Base-by-base conservation (phyloP, 35 echinoderm and acorn worm genomes). In the Hemicentrotus pulcherrimus region DNA sequence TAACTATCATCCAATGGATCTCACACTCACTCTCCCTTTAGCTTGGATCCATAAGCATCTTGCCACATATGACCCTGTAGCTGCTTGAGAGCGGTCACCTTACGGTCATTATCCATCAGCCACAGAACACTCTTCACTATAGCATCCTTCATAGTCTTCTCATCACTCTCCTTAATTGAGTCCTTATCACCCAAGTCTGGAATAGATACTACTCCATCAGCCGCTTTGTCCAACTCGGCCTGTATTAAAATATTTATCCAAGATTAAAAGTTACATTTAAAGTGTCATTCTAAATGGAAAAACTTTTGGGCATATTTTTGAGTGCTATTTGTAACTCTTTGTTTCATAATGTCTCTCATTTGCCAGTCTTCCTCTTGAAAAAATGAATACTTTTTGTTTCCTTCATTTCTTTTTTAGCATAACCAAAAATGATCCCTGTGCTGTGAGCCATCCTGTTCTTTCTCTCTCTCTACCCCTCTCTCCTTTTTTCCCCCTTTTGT, bases 11-110 rank as follows among this genome's bases (percentile, higher is more conserved):
- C 32, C 11, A 94, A 78, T 78, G 65, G 19, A 87, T 31, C 24
- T 13, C 58, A 2, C 32, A 98, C 97, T 95, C 94, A 98, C 97
- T 97, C 87, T 96, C 95, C 97, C 85, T 94, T 95, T 13, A 98
- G 35, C 28, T 92, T 92, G 48, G 94, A 93, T 8, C 78, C 90
- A 58, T 98, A 98, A 32, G 96, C 96, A 32, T 94, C 86, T 48
- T 85, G 94, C 95, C 97, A 98, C 96, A 98, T 97, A 86, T 97
- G 97, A 61, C 97, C 97, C 86, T 98, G 97, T 31, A 98, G 88
- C 91, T 98, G 97, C 95, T 98, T 97, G 31, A 98, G 94, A 28
- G 95, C 96, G 46, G 97, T 96, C 60, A 97, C 96, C 78, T 98
- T 98, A 35, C 96, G 94, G 88, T 98, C 97, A 28, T 88, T 90